Evolutionary conservation across 2,113 vertebrate species (phyloP), one percentile per base, ranked within the genome.

Genomic region (Rana temporaria): DNA sequence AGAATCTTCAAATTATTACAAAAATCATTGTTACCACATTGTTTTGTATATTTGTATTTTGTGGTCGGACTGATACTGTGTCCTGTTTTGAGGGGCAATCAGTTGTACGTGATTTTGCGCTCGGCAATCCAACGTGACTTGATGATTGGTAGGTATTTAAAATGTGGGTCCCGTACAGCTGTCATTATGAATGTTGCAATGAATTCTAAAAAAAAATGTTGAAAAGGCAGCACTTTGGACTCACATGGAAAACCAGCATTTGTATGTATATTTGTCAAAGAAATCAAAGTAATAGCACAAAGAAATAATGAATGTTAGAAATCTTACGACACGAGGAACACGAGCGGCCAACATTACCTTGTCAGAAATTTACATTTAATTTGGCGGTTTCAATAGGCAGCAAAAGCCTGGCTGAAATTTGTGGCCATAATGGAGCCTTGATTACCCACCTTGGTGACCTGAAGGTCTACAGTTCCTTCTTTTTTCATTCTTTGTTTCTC

Each of bases 231-330:
- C 78, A 69, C 78, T 60, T 68, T 66, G 78, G 66, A 80, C 78
- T 4, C 20, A 60, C 18, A 60, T 17, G 69, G 78, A 69, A 70
- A 80, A 63, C 66, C 53, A 62, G 42, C 56, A 80, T 70, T 70
- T 80, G 66, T 80, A 62, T 79, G 78, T 62, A 79, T 59, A 42
- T 42, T 53, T 79, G 78, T 79, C 34, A 80, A 17, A 79, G 60
- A 67, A 22, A 79, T 79, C 65, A 69, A 60, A 80, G 60, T 70
- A 67, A 80, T 66, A 80, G 53, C 32, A 18, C 66, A 62, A 55
- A 38, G 30, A 80, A 55, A 70, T 68, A 55, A 4, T 19, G 77
- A 38, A 68, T 18, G 52, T 26, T 53, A n/a, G 30, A 26, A 42
- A 70, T 73, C 52, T 70, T 34, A 80, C 57, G 68, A 59, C 78